Evolutionary conservation across 2,888 invertebrate genomes (phyloP).

Genomic region (Drosophila merina): DNA sequence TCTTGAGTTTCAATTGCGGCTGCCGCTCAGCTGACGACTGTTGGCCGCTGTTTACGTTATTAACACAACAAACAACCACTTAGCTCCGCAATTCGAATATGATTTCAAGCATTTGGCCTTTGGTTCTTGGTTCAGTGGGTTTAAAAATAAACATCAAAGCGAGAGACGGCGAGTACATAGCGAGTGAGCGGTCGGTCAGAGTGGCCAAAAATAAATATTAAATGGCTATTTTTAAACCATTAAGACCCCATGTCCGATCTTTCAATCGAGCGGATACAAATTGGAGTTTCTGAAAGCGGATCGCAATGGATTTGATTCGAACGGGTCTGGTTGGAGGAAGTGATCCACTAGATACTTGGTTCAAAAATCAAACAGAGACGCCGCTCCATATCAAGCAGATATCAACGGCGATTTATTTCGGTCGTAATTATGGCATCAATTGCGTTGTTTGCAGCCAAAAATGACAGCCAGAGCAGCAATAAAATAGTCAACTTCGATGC

Average conservation of each 20-base stretch:
- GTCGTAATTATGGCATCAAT: conserved; percentile 66
- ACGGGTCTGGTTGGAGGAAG: no score
- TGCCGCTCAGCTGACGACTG: conserved; percentile 19
- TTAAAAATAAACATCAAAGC: conserved; percentile 72
- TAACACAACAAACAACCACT: conserved; percentile 76
- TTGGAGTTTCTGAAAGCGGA: conserved; percentile 41
- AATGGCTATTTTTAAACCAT: conserved; percentile 62
- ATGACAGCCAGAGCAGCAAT: background rate
- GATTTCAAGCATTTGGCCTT: conserved; percentile 65
- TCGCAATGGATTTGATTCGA: conserved; percentile 21
- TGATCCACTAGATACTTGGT: no score
- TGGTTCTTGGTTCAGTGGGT: conserved; percentile 23
- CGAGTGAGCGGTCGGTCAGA: conserved; percentile 10
- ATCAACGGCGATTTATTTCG: conserved; percentile 66
- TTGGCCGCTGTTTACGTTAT: conserved; percentile 58
- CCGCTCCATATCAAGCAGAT: conserved; percentile 47
- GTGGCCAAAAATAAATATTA: conserved; percentile 73
- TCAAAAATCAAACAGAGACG: no score
- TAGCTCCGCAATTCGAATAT: conserved; percentile 51
- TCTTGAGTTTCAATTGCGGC: conserved; percentile 22
- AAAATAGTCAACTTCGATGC: conserved; percentile 18
- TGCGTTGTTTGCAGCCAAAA: conserved; percentile 67
- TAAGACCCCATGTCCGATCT: conserved; percentile 26
- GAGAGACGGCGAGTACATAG: conserved; percentile 36
- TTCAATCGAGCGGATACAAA: conserved; percentile 23